Conservation (phyloP, 2,113 vertebrate species). For the Podilymbus podiceps region DNA sequence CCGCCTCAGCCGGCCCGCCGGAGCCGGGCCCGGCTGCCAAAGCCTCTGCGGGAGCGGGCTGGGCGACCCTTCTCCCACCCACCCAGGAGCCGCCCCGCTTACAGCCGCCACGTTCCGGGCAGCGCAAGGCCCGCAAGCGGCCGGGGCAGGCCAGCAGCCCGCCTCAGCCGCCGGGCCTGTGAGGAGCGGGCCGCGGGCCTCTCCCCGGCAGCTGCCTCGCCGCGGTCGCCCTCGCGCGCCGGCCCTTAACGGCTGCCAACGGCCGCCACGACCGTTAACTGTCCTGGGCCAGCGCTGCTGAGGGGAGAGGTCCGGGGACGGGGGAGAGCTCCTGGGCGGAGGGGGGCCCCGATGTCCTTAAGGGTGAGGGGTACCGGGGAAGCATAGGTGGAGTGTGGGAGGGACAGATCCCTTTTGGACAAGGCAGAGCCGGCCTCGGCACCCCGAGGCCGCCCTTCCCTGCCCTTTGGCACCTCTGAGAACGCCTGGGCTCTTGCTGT, state of each 20-base stretch:
- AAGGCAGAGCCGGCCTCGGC: background rate
- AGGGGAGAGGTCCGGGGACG: background rate
- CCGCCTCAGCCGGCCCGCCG: rapidly evolving
- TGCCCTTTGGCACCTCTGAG: too few species aligned
- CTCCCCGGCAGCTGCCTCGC: background rate
- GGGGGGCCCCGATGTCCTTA: background rate
- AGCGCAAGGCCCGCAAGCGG: background rate
- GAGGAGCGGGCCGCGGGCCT: too few species aligned
- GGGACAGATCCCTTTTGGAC: background rate
- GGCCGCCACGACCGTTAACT: background rate
- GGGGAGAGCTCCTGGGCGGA: background rate
- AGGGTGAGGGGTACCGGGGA: background rate
- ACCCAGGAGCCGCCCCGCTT: too few species aligned
- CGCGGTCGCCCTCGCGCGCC: background rate
- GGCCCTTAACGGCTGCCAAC: background rate
- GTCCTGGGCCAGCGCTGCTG: background rate
- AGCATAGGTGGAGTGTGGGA: background rate
- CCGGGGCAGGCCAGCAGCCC: too few species aligned
- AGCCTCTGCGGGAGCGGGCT: too few species aligned
- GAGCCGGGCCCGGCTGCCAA: background rate
- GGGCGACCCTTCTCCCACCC: too few species aligned
- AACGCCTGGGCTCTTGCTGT: background rate
- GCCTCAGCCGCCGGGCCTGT: background rate
- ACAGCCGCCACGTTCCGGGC: background rate
- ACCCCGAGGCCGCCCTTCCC: rapidly evolving